phyloP scores from a whole-genome alignment of 2,797 vertebrate species.

The Halcyon chelicuti region DNA sequence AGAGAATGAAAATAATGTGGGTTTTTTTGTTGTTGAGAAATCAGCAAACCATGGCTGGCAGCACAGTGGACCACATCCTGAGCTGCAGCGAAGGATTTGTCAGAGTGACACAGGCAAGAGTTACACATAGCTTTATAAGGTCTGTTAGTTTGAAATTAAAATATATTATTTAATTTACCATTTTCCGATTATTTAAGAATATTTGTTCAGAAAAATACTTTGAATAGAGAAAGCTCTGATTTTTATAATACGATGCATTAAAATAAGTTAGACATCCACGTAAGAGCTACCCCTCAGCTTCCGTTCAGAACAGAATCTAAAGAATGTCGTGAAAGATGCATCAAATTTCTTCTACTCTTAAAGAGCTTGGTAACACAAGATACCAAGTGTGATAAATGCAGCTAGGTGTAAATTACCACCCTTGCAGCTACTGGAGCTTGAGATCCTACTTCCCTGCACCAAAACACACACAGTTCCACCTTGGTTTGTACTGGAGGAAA shows the following conservation, averaged over 20 bases:
- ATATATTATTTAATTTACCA: neutral
- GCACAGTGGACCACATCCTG: neutral
- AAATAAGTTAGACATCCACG: neutral
- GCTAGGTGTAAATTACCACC: neutral
- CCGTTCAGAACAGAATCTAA: neutral
- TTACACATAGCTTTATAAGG: neutral
- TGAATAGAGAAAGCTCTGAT: neutral
- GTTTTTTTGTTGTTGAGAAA: neutral
- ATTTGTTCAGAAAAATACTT: neutral
- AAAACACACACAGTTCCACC: neutral
- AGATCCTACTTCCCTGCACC: neutral
- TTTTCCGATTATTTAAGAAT: neutral
- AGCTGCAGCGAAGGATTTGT: neutral
- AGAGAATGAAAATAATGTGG: neutral
- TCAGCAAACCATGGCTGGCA: neutral
- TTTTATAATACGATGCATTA: neutral
- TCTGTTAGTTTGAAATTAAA: neutral
- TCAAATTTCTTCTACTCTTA: neutral
- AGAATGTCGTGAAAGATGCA: neutral
- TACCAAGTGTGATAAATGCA: neutral
- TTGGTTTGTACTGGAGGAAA: constrained; percentile 8
- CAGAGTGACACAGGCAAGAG: neutral
- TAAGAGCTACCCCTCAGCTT: neutral
- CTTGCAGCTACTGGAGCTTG: neutral
- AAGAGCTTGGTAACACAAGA: constrained; percentile 11